These are phyloP conservation scores for Cyaniris semiargus DNA, from an alignment of 2,888 invertebrate species.

Conservation along the genomic window DNA sequence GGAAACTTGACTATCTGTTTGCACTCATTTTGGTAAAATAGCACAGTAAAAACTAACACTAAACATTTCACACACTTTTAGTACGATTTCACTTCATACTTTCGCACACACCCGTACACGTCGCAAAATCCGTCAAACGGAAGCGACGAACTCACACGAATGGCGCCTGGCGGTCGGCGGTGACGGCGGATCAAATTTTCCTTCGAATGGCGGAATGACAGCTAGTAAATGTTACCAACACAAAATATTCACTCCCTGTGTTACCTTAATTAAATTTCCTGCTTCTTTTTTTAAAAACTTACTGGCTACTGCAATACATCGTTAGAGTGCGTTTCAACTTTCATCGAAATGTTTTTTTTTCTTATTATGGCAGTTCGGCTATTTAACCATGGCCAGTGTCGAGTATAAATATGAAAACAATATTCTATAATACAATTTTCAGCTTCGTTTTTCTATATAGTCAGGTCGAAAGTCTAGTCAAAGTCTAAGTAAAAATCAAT, in stretches of 20 bases:
- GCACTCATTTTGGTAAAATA: constrained; percentile 76
- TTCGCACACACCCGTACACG: constrained; percentile 78
- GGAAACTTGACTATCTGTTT: constrained; percentile 68
- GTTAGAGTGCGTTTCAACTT: too few species aligned
- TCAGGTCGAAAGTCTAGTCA: too few species aligned
- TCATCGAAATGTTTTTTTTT: too few species aligned
- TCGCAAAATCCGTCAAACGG: constrained; percentile 71
- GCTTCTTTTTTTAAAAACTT: not conserved
- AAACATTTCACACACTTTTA: constrained; percentile 78
- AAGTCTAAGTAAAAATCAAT: too few species aligned
- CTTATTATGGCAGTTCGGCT: too few species aligned
- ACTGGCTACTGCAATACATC: too few species aligned
- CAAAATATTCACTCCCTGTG: not conserved
- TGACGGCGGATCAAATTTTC: constrained; percentile 54
- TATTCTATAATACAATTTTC: too few species aligned
- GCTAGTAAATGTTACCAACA: constrained; percentile 52
- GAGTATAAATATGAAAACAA: too few species aligned
- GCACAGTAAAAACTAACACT: constrained; percentile 77
- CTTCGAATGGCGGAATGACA: constrained; percentile 46
- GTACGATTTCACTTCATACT: constrained; percentile 80
- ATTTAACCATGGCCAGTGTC: too few species aligned
- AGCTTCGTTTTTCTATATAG: too few species aligned
- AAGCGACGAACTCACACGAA: constrained; percentile 68
- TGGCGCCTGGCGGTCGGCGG: too few species aligned
- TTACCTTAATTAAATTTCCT: not conserved